Evolutionary conservation across 2,888 invertebrate species (phyloP), one percentile per base, ranked within the genome.

Genomic region (Trachelus iudaicus): DNA sequence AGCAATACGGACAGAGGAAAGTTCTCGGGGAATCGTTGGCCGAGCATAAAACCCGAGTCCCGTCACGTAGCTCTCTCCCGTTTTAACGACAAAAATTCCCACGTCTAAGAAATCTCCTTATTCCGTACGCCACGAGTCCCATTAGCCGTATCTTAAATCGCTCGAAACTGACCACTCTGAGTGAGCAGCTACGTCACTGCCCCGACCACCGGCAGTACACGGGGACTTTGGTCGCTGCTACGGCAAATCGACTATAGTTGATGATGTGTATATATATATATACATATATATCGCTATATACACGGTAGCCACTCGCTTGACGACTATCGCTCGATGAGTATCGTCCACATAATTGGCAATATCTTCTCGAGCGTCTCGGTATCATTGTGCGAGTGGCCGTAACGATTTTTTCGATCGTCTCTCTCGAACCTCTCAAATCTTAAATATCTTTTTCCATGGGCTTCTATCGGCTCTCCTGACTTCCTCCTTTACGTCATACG

Each of bases 21-120:
- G 40, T 40, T 40, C 40, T 15, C 40, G 40, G 15, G 4, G 40
- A 40, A 40, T 40, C 15, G 15, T 40, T 40, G 15, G 13, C 12
- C 40, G 15, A 6, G 40, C 40, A 40, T 40, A 15, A 15, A 30
- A 69, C 12, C 1, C 69, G 12, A 69, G 69, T 69, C 69, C 69
- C 69, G 69, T 69, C 69, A 69, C 69, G 69, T 69, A 30, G 30
- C n/a, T 69, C 71, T 73, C 75, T 69, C 75, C 33, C 56, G 69
- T 69, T 69, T 69, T 69, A 81, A 82, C 75, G 80, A 81, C 79
- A 77, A 82, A 80, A 77, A 81, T 79, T 82, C 82, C 77, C 82
- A 82, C 82, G 82, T 75, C 71, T 33, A 69, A 23, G 37, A 69
- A 69, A 69, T 69, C 69, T 69, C 69, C 69, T 69, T 69, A 69